Evolutionary conservation across 2,113 vertebrate species (phyloP), one percentile per base, ranked within the genome.

Genomic region (Peromyscus polionotus): DNA sequence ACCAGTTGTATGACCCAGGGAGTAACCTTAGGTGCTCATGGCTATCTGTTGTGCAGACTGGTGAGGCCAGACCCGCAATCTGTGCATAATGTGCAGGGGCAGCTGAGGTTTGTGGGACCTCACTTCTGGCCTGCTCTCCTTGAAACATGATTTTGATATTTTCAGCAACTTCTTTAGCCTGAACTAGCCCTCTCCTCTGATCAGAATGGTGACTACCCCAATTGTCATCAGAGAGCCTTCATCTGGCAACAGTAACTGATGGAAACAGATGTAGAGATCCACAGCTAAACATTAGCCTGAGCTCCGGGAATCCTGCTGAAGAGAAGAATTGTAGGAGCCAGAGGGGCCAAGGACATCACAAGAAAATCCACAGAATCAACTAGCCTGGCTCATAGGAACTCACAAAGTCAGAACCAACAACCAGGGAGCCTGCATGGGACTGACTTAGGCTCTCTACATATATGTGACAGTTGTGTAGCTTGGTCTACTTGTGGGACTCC

Each of bases 161-260:
- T 94, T 93, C 42, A 59, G 24, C 11, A 42, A 67, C 63, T 97
- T 96, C 70, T 76, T 90, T 39, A 73, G 70, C n/a, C 70, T 22
- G 70, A 39, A n/a, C 70, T 73, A n/a, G 70, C n/a, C 19, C n/a
- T 73, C 36, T 73, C n/a, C 70, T 73, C 36, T 73, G 70, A n/a
- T n/a, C 36, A 73, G 70, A n/a, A 19, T 73, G 70, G 70, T 73
- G 70, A 39, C 70, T 73, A 73, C n/a, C n/a, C 36, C 70, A 73
- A 22, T 73, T 73, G 70, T 73, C 19, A 1, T 73, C n/a, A 39
- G n/a, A 73, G 36, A 39, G 20, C 17, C 70, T 73, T 73, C 70
- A 39, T 73, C 70, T 51, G 51, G 9, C 51, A 1, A 51, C 8
- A 22, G 19, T n/a, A 39, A 73, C 70, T 39, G 70, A 73, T 6